A percentile compares a stretch with the other conserved stretches of the same genome.
Evolutionary conservation across 1,140 invertebrate genomes (phyloP).

Genomic region (Dysdera silvatica): DNA sequence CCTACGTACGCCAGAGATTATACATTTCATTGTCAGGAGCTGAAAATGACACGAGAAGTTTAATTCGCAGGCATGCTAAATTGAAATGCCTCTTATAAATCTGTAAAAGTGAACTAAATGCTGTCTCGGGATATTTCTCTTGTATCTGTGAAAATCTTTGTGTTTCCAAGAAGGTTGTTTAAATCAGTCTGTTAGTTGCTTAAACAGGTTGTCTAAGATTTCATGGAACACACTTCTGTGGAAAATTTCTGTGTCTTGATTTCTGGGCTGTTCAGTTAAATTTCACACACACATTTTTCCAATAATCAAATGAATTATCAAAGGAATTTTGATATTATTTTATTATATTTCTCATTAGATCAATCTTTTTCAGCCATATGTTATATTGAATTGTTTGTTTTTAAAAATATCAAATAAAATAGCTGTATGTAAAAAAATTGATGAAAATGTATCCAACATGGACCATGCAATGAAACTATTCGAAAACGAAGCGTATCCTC

Average conservation of each 20-base stretch:
- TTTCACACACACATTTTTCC: not conserved
- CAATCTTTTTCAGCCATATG: not conserved
- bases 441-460: slow-evolving; percentile 1
- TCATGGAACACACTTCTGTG: not conserved
- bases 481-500: not conserved
- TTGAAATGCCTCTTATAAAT: not conserved
- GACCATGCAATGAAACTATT: slow-evolving; percentile 4
- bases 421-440: slow-evolving; percentile 14
- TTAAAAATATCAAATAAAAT: slow-evolving; percentile 16
- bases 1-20: too few species aligned
- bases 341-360: not conserved
- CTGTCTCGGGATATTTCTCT: not conserved
- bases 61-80: not conserved
- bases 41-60: not conserved
- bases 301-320: too few species aligned
- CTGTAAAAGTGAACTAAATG: not conserved
- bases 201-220: not conserved
- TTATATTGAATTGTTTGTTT: not conserved
- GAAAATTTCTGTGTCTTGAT: not conserved
- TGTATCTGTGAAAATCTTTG: not conserved
- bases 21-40: not conserved
- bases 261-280: not conserved
- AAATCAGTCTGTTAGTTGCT: not conserved
- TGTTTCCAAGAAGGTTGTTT: not conserved
- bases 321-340: not conserved